phyloP scores from a whole-genome alignment of 2,113 vertebrate species.

The Morone saxatilis region DNA sequence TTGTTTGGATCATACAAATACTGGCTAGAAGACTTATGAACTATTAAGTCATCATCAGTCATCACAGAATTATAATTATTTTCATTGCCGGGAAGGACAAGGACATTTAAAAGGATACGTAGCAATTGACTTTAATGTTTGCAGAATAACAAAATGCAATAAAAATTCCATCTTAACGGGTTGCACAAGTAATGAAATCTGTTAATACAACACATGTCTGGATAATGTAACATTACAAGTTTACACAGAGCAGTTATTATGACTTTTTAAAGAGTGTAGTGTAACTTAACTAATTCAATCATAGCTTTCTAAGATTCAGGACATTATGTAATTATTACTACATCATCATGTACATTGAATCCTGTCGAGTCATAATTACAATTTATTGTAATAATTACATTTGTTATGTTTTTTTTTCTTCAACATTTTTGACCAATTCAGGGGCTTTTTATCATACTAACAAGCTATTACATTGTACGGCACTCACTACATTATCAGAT shows the following conservation, averaged over 20 bases:
- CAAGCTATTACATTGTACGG: neutral
- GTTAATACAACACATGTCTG: neutral
- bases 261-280: neutral
- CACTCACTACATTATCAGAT: conserved; percentile 18
- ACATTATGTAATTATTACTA: neutral
- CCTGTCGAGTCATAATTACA: neutral
- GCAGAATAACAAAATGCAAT: conserved; percentile 14
- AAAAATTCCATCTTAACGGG: neutral
- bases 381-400: neutral
- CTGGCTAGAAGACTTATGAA: too few species aligned
- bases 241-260: neutral
- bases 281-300: neutral
- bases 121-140: conserved; percentile 5
- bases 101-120: neutral
- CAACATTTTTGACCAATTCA: neutral
- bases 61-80: neutral
- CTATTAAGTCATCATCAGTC: neutral
- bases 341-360: neutral
- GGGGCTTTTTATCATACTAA: neutral
- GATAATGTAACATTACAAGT: neutral
- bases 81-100: neutral
- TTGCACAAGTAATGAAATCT: neutral
- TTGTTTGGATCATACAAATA: neutral
- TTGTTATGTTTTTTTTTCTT: neutral
- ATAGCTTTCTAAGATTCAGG: neutral